Base-by-base conservation (phyloP, 30 jellyfish, hydroid and myxozoan genomes). In the Aurelia aurita region DNA sequence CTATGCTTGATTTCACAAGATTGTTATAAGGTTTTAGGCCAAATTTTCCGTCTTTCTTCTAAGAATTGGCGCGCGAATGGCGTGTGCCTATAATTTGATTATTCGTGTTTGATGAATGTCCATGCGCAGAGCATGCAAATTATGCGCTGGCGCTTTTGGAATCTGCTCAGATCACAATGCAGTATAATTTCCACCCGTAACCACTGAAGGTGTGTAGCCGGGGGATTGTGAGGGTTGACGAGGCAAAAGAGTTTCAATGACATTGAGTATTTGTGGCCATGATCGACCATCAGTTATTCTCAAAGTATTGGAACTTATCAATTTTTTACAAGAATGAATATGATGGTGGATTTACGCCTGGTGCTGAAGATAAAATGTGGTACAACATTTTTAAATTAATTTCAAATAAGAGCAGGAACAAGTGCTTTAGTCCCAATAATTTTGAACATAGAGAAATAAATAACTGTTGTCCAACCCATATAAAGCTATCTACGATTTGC, bases 141-240 rank as follows among this genome's bases (percentile, higher is more conserved):
- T 43, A 51, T 80, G 90, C 82, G 82, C 29, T 80, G 80, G 80
- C 66, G 80, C 93, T 49, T 47, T 69, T n/a, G 32, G 58, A 60
- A 75, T 85, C 45, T 83, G 79, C 87, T 49, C 77, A 58, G 85
- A 70, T 83, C 87, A 70, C 75, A 19, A 70, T 70, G 80, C 60
- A 28, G 74, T 53, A 47, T 44, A 69, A 19, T 14, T 27, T 26
- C 80, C 63, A 70, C 91, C 91, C 58, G 93, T n/a, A 70, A 63
- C 53, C 84, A 83, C 93, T 66, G 87, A 83, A 83, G 93, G 93
- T 83, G 93, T 69, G 72, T 82, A 39, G 71, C 18, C 57, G 69
- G 55, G 78, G 93, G 90, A 86, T 7, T 71, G 46, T 0, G 10
- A 31, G 60, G 26, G 26, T 31, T 28, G 63, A 3, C 62, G 13